Percentiles rank a stretch among this genome's conserved stretches.
Conservation (phyloP, 2,797 vertebrate genomes). For the Myotis planiceps region DNA sequence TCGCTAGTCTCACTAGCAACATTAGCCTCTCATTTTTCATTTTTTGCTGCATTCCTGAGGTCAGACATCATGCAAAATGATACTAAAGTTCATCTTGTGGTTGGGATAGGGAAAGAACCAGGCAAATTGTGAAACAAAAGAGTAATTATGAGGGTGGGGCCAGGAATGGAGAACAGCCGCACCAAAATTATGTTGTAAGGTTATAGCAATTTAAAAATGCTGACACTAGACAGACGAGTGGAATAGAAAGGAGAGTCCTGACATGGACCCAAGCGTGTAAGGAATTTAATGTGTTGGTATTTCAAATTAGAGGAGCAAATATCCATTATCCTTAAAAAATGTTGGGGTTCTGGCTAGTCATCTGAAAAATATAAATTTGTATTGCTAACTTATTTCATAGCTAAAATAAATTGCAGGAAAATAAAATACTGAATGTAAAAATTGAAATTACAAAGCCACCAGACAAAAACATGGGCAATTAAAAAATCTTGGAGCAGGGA, state of each 20-base stretch:
- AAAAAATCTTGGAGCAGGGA: neutral
- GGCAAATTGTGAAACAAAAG: slow-evolving; percentile 17
- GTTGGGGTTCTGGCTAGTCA: neutral
- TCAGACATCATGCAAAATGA: slow-evolving; percentile 6
- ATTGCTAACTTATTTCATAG: neutral
- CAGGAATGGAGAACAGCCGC: neutral
- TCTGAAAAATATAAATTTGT: slow-evolving; percentile 3
- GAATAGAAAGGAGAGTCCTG: neutral
- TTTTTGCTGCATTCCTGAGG: neutral
- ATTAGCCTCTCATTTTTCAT: neutral
- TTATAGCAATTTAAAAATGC: neutral
- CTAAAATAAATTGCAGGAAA: neutral
- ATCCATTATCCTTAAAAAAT: neutral
- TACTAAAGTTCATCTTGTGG: neutral
- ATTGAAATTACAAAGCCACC: neutral
- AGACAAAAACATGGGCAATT: neutral
- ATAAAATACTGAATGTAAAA: neutral
- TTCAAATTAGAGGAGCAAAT: slow-evolving; percentile 43
- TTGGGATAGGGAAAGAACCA: neutral
- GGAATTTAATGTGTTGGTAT: neutral
- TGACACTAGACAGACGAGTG: neutral
- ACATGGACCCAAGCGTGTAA: neutral
- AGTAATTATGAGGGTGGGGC: neutral
- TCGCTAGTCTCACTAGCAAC: neutral
- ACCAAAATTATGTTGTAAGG: neutral